These are phyloP conservation scores for Thymelicus lineola DNA, from an alignment of 2,888 invertebrate genomes.

Conservation along the genomic window DNA sequence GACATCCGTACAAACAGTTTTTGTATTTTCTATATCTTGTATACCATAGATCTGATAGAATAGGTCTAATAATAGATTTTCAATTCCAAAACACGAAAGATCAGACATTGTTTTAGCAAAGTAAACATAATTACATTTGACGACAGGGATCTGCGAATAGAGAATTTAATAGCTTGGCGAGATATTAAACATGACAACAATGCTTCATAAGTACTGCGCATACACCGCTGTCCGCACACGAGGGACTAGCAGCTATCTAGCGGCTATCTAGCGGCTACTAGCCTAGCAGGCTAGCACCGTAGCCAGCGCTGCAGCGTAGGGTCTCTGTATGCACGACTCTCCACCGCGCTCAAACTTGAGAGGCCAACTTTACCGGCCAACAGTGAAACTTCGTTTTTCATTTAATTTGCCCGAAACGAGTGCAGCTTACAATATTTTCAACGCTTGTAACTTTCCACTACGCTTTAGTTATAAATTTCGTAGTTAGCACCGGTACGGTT, in stretches of 20 bases:
- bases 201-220: conserved; percentile 31
- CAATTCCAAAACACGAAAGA: too few species aligned
- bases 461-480: conserved; percentile 78
- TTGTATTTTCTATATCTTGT: too few species aligned
- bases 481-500: conserved; percentile 57
- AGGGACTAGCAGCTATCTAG: conserved; percentile 23
- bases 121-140: too few species aligned
- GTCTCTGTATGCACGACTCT: conserved; percentile 51
- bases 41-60: too few species aligned
- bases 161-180: conserved; percentile 36
- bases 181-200: conserved; percentile 41
- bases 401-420: conserved; percentile 83
- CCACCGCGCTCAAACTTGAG: conserved; percentile 69
- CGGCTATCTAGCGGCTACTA: too few species aligned
- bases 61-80: too few species aligned
- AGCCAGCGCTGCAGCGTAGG: background rate
- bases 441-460: conserved; percentile 76
- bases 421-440: conserved; percentile 82
- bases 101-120: too few species aligned
- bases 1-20: too few species aligned
- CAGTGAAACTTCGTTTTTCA: conserved; percentile 80
- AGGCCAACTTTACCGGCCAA: conserved; percentile 76
- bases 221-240: conserved; percentile 32
- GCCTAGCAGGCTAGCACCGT: too few species aligned
- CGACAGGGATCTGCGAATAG: conserved; percentile 8